A percentile compares a stretch with the other conserved stretches of the same genome.
Conservation (phyloP, 1,140 invertebrate genomes). For the Trichonephila clavipes region DNA sequence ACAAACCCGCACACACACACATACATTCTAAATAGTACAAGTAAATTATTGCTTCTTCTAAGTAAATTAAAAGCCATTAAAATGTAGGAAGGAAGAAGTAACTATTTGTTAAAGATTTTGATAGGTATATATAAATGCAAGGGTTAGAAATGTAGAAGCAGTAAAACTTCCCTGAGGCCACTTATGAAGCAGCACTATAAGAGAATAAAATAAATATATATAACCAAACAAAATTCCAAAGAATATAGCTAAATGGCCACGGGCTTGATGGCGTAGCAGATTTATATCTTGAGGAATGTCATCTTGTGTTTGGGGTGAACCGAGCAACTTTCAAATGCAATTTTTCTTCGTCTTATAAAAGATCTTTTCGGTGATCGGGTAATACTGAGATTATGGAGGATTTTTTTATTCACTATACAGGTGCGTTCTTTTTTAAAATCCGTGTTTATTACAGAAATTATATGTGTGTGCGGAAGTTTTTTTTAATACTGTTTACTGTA, state of each 20-base stretch:
- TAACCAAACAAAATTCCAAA: conserved; percentile 34
- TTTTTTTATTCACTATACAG: no score
- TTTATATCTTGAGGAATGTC: background rate
- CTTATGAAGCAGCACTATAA: conserved; percentile 7
- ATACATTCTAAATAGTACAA: no score
- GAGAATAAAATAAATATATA: background rate
- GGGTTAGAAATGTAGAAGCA: background rate
- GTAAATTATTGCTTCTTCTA: background rate
- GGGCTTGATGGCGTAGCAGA: conserved; percentile 25
- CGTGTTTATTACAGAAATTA: no score
- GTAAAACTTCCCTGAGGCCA: conserved; percentile 4
- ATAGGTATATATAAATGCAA: background rate
- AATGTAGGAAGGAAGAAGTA: background rate
- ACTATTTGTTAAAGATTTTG: background rate
- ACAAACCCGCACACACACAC: no score
- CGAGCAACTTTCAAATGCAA: background rate
- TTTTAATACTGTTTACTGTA: no score
- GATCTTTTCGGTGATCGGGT: background rate
- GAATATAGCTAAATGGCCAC: background rate
- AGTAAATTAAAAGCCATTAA: background rate
- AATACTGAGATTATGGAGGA: background rate
- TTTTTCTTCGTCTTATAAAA: background rate
- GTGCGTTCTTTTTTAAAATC: no score
- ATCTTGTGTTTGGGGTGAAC: background rate
- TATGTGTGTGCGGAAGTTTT: no score